These are phyloP conservation scores for Triplophysa bombifrons DNA, from an alignment of 2,797 vertebrate species.

Conservation along the genomic window DNA sequence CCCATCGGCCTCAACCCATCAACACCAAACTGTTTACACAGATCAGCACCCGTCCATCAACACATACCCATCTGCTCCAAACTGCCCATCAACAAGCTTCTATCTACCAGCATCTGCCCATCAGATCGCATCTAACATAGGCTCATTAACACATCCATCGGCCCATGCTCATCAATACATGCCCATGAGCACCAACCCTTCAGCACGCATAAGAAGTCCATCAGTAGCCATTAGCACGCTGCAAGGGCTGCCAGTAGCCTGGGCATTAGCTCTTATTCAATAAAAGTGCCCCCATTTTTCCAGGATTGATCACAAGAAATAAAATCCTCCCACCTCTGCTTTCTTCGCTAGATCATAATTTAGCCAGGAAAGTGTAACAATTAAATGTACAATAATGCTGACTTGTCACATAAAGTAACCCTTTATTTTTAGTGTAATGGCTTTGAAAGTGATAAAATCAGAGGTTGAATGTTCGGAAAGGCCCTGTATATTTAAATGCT, in stretches of 20 bases:
- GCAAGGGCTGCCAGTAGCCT: conserved; percentile 64
- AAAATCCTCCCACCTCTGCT: conserved; percentile 52
- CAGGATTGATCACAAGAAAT: conserved; percentile 57
- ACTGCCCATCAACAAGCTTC: background rate
- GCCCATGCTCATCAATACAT: background rate
- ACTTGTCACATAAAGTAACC: conserved; percentile 59
- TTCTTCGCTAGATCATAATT: conserved; percentile 63
- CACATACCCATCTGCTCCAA: background rate
- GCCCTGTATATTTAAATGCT: background rate
- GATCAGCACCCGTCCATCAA: background rate
- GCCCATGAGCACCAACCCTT: conserved; percentile 40
- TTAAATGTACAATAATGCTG: conserved; percentile 61
- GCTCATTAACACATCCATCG: too few species aligned
- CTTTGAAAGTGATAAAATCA: conserved; percentile 4
- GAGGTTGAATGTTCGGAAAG: background rate
- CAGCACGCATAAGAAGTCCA: conserved; percentile 61
- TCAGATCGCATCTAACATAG: background rate
- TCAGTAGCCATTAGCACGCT: conserved; percentile 50
- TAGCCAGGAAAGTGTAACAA: conserved; percentile 54
- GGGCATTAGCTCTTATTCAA: conserved; percentile 70
- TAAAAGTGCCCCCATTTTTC: conserved; percentile 65
- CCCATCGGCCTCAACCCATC: background rate
- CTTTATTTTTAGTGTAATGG: conserved; percentile 25
- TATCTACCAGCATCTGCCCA: background rate
- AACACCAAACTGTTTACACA: background rate